Base-by-base conservation (phyloP, 2,113 vertebrate species). In the Pterocles gutturalis region DNA sequence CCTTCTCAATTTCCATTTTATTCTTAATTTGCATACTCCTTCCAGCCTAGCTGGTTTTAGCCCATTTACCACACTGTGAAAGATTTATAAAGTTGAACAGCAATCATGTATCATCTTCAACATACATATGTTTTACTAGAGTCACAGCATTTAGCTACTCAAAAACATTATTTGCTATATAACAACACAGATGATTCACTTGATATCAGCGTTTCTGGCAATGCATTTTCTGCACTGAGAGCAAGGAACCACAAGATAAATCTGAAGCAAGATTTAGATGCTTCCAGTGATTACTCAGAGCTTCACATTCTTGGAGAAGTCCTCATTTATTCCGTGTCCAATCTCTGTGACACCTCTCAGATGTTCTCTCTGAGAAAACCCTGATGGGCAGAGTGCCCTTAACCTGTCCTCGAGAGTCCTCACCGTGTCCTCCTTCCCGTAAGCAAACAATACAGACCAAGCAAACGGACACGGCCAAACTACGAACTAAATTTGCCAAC, bases 31-130 rank as follows among this genome's bases (percentile, higher is more conserved):
- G 57, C 93, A 95, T 94, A 85, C 57, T 82, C 80, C 57, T 91
- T 94, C 80, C 91, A 95, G 78, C n/a, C 78, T 61, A 61, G 57
- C 28, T 85, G 70, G 77, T 79, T 97, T 94, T 87, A 96, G 83
- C 57, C 66, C 78, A 85, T 94, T 96, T 96, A 91, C 89, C 70
- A 96, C 73, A 55, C 69, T 82, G 57, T n/a, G 49, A 36, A 89
- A 84, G 87, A 96, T 95, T 96, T 89, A 94, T 91, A 87, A 96
- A 89, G 61, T 91, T 93, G 84, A 96, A 81, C 70, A 93, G 93
- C 67, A 76, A 89, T 36, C 91, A 54, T 91, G 86, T 66, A 84
- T 95, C 96, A 96, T 92, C 86, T 83, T 91, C 2, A 0, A 57
- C 73, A 76, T 60, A 89, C 87, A 48, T 75, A 91, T 22, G 53